phyloP scores from a whole-genome alignment of 2,113 vertebrate genomes.

The Craseonycteris thonglongyai region DNA sequence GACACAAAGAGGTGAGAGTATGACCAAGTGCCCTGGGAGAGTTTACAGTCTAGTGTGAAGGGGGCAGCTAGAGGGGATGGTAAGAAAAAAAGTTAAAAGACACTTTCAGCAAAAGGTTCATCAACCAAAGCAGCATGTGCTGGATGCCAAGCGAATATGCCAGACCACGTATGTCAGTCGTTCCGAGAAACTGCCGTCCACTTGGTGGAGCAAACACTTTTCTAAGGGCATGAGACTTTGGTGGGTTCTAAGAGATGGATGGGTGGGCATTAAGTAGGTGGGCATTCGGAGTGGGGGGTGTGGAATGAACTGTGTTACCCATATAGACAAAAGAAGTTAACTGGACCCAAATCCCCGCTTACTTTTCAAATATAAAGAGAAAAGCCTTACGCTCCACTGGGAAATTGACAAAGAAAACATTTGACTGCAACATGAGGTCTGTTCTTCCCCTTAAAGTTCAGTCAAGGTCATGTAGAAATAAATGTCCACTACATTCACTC shows the following conservation, averaged over 20 bases:
- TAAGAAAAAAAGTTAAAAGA: background rate
- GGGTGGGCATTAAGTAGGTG: too few species aligned
- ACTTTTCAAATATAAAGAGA: slow-evolving; percentile 6
- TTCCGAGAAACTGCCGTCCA: background rate
- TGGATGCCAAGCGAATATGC: background rate
- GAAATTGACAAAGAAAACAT: slow-evolving; percentile 14
- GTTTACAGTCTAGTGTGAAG: background rate
- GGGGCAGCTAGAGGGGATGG: too few species aligned
- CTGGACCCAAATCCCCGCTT: background rate
- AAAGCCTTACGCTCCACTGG: background rate
- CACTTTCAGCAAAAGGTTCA: background rate
- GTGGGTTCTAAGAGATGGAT: background rate
- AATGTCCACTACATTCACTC: background rate
- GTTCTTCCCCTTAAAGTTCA: background rate
- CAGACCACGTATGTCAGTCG: background rate
- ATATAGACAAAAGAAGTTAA: background rate
- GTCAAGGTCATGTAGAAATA: background rate
- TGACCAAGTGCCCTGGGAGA: background rate
- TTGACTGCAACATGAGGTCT: background rate
- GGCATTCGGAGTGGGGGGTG: background rate
- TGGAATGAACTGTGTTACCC: background rate
- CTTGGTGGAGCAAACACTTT: background rate
- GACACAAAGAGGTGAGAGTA: background rate
- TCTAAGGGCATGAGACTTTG: background rate
- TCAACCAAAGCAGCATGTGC: background rate